Base-by-base conservation (phyloP, 2,797 vertebrate genomes). In the Spheniscus humboldti region DNA sequence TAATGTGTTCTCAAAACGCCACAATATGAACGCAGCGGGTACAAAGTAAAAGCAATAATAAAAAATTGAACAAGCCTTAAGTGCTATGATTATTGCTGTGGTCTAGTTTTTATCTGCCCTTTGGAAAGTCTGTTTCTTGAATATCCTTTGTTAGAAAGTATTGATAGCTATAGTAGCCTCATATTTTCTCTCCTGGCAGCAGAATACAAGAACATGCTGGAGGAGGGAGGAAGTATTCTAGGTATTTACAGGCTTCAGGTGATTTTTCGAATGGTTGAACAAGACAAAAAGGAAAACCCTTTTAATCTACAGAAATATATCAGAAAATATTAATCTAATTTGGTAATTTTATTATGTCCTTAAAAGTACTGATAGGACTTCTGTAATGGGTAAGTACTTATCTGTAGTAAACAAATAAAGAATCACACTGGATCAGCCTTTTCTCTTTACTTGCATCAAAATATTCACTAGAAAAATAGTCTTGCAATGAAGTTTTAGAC, bases 31-130 rank as follows among this genome's bases (percentile, higher is more conserved):
- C 96, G 94, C 97, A 98, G 96, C 18, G 28, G 96, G 96, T 90
- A 74, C 75, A 93, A 97, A 98, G 76, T 97, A 98, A 98, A 98
- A 97, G 94, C 96, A 98, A 96, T 97, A 97, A 97, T 97, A 98
- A 98, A 98, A 98, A 97, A 97, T 94, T 97, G 97, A 98, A 96
- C 95, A 93, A 53, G 85, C 39, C 63, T 98, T 98, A 97, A 97
- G 97, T 92, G 84, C 94, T 96, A 90, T 97, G 91, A 97, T 98
- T 98, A 98, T 97, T 96, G 89, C 90, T 96, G 77, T 90, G 86
- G 93, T 92, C 66, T 95, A 95, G 56, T 97, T 97, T 97, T 97
- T 93, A 93, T 96, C 86, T 95, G 56, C 86, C 75, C 73, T 95
- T 97, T 96, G 81, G 67, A 97, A 97, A 97, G 60, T 55, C 63